phyloP scores from a whole-genome alignment of 2,113 vertebrate genomes.

The Aythya baeri region DNA sequence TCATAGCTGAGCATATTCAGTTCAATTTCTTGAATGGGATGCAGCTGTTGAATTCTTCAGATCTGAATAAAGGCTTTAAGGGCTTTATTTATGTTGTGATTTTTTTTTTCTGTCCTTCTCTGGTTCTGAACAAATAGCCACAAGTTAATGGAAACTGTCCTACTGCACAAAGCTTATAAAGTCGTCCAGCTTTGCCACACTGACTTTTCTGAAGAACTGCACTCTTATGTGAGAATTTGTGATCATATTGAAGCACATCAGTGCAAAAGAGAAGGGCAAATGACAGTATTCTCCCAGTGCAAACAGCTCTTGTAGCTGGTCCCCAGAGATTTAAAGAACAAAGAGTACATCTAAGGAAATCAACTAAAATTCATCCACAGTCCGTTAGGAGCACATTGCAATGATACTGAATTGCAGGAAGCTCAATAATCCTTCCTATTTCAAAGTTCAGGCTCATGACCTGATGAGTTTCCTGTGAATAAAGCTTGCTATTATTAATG shows the following conservation, averaged over 20 bases:
- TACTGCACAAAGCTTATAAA: background rate
- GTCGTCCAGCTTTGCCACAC: background rate
- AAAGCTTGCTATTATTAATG: background rate
- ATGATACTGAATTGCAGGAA: background rate
- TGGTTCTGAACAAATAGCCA: slow-evolving; percentile 11
- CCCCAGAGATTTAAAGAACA: background rate
- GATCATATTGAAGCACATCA: background rate
- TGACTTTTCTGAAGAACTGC: background rate
- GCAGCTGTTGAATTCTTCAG: slow-evolving; percentile 66
- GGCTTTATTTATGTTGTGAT: background rate
- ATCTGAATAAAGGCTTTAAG: slow-evolving; percentile 42
- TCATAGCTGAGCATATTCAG: slow-evolving; percentile 25
- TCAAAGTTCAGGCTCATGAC: background rate
- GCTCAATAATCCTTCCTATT: background rate
- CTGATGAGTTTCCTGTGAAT: background rate
- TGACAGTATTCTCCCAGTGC: accelerated
- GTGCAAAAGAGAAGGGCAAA: background rate
- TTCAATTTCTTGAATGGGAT: slow-evolving; percentile 52
- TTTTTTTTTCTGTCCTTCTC: background rate
- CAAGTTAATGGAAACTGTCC: background rate
- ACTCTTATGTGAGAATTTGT: background rate
- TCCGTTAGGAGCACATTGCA: background rate
- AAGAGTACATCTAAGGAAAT: accelerated
- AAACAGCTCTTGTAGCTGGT: background rate
- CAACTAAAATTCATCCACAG: background rate